Conservation (phyloP, 2,797 vertebrate genomes). For the Poeciliopsis presidionis region DNA sequence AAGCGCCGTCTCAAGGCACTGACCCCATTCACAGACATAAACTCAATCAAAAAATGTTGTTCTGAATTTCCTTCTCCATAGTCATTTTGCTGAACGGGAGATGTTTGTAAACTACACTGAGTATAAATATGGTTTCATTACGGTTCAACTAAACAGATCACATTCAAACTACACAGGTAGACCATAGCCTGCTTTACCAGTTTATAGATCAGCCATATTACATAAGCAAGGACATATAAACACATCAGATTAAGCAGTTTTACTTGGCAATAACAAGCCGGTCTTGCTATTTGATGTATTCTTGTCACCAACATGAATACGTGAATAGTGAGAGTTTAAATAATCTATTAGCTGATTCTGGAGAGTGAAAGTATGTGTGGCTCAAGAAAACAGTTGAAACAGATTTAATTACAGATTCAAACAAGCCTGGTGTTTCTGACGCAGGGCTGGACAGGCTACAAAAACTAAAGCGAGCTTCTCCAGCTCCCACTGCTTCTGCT, state of each 20-base stretch:
- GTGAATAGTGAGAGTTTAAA: neutral
- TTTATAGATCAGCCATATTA: neutral
- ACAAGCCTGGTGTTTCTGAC: neutral
- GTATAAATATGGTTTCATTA: constrained; percentile 9
- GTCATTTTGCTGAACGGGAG: neutral
- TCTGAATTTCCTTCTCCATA: neutral
- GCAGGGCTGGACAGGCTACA: neutral
- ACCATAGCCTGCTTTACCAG: constrained; percentile 56
- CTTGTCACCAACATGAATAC: neutral
- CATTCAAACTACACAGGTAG: constrained; percentile 23
- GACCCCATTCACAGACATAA: neutral
- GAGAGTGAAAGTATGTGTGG: neutral
- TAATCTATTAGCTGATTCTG: neutral
- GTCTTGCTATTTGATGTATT: neutral
- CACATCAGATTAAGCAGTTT: neutral
- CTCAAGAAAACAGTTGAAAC: neutral
- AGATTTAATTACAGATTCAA: neutral
- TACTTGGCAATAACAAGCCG: neutral
- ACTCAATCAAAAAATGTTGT: neutral
- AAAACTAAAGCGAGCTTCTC: neutral
- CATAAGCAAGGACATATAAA: neutral
- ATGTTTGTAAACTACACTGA: neutral
- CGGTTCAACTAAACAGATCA: constrained; percentile 5
- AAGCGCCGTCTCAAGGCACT: neutral
- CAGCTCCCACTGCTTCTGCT: neutral